phyloP scores from a whole-genome alignment of 2,797 vertebrate genomes.

The Pampus argenteus region DNA sequence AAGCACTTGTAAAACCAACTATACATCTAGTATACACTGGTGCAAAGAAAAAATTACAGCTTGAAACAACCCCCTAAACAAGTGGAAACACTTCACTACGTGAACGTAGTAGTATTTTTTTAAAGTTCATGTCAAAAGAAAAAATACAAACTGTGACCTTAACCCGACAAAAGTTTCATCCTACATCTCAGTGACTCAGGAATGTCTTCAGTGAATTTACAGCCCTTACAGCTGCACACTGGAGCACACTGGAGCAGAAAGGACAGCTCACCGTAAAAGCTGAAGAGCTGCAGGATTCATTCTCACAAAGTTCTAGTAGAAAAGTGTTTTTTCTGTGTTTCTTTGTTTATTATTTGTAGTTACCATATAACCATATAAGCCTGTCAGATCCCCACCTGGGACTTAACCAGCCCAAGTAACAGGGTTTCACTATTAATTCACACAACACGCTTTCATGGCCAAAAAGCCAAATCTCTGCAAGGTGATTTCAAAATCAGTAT shows the following conservation, averaged over 20 bases:
- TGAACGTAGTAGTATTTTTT: neutral
- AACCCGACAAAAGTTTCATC: conserved; percentile 1
- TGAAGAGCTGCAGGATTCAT: neutral
- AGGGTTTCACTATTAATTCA: neutral
- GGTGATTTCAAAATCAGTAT: neutral
- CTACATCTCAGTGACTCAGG: conserved; percentile 17
- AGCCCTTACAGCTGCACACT: neutral
- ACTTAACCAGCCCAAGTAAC: neutral
- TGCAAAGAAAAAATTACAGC: neutral
- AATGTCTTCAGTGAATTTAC: conserved; percentile 36
- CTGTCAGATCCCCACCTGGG: neutral
- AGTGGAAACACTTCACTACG: neutral
- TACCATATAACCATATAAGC: too few species aligned
- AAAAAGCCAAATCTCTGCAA: neutral
- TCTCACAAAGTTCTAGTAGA: neutral
- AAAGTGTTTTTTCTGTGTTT: neutral
- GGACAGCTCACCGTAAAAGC: neutral
- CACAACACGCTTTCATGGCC: neutral
- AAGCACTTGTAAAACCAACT: neutral
- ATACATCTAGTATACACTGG: neutral
- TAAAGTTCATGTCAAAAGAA: neutral
- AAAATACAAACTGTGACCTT: neutral
- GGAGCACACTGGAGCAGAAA: neutral
- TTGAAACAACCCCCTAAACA: neutral
- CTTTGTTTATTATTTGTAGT: neutral